These are phyloP conservation scores for Pyrochroa serraticornis DNA, from an alignment of 2,888 invertebrate species.

Conservation along the genomic window DNA sequence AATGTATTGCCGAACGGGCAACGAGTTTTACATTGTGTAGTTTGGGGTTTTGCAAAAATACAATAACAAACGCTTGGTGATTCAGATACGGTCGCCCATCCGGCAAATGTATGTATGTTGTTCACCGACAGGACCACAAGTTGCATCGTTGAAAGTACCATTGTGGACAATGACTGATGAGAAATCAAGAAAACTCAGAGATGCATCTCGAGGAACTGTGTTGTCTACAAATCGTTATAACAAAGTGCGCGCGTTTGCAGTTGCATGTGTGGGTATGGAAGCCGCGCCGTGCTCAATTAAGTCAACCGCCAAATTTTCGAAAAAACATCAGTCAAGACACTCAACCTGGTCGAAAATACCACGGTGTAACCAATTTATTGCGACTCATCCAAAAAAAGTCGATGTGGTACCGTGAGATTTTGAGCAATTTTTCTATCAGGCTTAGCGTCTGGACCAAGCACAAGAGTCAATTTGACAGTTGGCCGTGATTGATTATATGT, in stretches of 20 bases:
- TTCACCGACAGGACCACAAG: slow-evolving; percentile 5
- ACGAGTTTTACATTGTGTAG: slow-evolving; percentile 37
- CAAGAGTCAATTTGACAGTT: slow-evolving; percentile 32
- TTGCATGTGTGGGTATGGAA: slow-evolving; percentile 51
- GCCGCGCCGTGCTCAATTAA: slow-evolving; percentile 41
- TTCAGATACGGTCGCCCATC: slow-evolving; percentile 35
- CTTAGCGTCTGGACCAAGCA: no score
- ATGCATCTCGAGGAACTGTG: slow-evolving; percentile 27
- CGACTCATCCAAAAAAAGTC: neutral
- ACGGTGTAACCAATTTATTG: neutral
- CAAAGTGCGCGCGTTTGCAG: slow-evolving; percentile 52
- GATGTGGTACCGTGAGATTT: no score
- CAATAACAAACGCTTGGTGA: slow-evolving; percentile 36
- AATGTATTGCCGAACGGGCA: slow-evolving; percentile 41
- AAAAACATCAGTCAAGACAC: no score
- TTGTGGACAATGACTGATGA: no score
- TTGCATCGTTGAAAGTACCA: no score
- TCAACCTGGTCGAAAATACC: slow-evolving; percentile 13
- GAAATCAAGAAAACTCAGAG: no score
- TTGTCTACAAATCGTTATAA: slow-evolving; percentile 47
- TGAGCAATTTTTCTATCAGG: no score
- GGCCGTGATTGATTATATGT: slow-evolving; percentile 43
- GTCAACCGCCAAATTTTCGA: slow-evolving; percentile 12
- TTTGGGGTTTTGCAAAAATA: slow-evolving; percentile 30
- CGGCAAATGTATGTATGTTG: slow-evolving; percentile 20